Evolutionary conservation across 53 echinoderm and acorn worm genomes (phyloP), one percentile per base, ranked within the genome.

Genomic region (Holothuria scabra): DNA sequence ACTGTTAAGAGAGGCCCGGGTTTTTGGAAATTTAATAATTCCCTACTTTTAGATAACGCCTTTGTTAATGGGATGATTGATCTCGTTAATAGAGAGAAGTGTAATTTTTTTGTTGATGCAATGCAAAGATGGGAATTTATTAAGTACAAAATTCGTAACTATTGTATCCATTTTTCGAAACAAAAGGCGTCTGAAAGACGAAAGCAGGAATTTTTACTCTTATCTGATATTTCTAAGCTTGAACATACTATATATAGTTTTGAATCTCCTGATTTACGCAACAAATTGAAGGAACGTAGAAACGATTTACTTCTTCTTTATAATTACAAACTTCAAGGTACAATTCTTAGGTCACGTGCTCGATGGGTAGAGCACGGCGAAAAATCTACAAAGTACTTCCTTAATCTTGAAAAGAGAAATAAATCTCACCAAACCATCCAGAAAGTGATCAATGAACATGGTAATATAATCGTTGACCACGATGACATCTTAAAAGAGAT

Each of bases 11-110:
- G 69, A 28, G 84, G 84, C 19, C 66, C 46, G 12, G 52, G 84
- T 11, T 70, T 13, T 46, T 84, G 69, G 69, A 84, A 84, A 68
- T 84, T 72, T 26, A 72, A 72, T n/a, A n/a, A n/a, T n/a, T n/a
- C n/a, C n/a, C n/a, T n/a, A n/a, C n/a, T n/a, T n/a, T n/a, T n/a
- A n/a, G 28, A 72, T 31, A 22, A 9, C 74, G 20, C 13, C 20
- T 58, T 16, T 20, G 20, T 20, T 20, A 16, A 13, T 58, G 20
- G 13, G 20, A 58, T 58, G 13, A 16, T 20, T 58, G 20, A 58
- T 58, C 13, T 58, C 20, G 20, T 58, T 58, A 16, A 13, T 58
- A 58, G 13, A 16, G 13, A 16, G 20, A 16, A 13, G 13, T 16
- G 20, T 16, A 16, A 13, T 58, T 20, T 58, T 58, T 16, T 58